A percentile compares a stretch with the other conserved stretches of the same genome.
phyloP scores from a whole-genome alignment of 2,888 invertebrate genomes.

The Lapara coniferarum region DNA sequence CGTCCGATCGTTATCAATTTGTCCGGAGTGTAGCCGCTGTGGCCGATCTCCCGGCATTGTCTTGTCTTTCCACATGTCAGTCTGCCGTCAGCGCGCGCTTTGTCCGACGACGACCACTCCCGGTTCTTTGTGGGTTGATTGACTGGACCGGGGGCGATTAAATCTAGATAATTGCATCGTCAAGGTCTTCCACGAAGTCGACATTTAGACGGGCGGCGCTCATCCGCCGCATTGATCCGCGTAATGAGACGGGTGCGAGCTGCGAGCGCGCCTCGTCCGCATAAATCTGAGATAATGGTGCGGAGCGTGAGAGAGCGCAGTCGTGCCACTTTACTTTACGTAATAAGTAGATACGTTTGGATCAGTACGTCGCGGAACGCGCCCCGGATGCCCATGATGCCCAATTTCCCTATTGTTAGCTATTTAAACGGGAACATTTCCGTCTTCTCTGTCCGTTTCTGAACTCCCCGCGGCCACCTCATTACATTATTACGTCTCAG shows the following conservation, averaged over 20 bases:
- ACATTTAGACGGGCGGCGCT: constrained; percentile 68
- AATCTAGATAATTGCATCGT: constrained; percentile 71
- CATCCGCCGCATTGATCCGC: constrained; percentile 65
- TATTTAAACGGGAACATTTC: constrained; percentile 25
- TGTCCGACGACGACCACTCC: constrained; percentile 58
- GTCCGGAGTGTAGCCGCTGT: constrained; percentile 58
- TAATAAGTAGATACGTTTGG: constrained; percentile 71
- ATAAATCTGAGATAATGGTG: constrained; percentile 75
- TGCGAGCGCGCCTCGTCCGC: constrained; percentile 66
- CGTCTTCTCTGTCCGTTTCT: constrained; percentile 25
- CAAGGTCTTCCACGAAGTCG: constrained; percentile 71
- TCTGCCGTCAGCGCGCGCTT: constrained; percentile 57
- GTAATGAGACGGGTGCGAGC: constrained; percentile 75
- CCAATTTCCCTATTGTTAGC: constrained; percentile 55
- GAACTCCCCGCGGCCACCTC: constrained; percentile 18
- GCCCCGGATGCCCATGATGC: constrained; percentile 53
- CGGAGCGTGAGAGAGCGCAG: constrained; percentile 74
- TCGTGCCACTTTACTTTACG: constrained; percentile 74
- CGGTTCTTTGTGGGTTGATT: constrained; percentile 66
- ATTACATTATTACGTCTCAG: constrained; percentile 16
- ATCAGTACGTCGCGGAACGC: constrained; percentile 53
- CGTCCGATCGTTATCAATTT: constrained; percentile 74
- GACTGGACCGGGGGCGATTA: constrained; percentile 63
- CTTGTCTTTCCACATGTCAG: constrained; percentile 67
- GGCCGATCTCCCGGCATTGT: constrained; percentile 66